phyloP scores from a whole-genome alignment of 2,113 vertebrate genomes.

The Arenaria interpres region DNA sequence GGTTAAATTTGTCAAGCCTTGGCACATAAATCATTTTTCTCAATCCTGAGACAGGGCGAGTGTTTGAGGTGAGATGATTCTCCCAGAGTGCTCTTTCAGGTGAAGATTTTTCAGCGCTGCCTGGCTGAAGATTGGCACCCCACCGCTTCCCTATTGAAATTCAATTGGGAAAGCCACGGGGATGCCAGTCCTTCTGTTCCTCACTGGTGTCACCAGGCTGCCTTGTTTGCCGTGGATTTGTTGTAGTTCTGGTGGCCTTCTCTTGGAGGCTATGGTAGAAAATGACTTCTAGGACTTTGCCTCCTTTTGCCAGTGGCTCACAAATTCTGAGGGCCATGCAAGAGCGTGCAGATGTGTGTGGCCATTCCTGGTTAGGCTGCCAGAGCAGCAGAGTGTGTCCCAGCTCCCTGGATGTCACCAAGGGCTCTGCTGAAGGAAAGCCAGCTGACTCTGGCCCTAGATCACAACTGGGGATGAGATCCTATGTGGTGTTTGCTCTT shows the following conservation, averaged over 20 bases:
- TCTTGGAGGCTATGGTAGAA: neutral
- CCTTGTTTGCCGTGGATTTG: neutral
- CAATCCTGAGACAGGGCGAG: neutral
- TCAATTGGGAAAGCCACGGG: neutral
- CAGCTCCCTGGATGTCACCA: neutral
- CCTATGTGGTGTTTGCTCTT: neutral
- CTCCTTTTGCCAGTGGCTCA: neutral
- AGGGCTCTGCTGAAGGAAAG: neutral
- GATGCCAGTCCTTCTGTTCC: neutral
- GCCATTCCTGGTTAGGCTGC: neutral
- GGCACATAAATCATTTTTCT: neutral
- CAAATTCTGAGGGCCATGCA: fast-evolving
- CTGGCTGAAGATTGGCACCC: neutral
- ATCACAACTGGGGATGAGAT: neutral
- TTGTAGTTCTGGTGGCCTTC: neutral
- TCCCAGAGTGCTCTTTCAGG: neutral
- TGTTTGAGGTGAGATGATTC: neutral
- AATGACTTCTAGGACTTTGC: neutral
- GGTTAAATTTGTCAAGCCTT: neutral
- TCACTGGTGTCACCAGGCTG: neutral
- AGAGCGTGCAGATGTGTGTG: fast-evolving
- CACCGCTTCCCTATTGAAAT: neutral
- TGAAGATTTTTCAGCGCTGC: neutral
- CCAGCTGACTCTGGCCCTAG: neutral
- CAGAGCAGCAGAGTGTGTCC: too few species aligned